Base-by-base conservation (phyloP, 2,888 invertebrate species). In the Troilus luridus region DNA sequence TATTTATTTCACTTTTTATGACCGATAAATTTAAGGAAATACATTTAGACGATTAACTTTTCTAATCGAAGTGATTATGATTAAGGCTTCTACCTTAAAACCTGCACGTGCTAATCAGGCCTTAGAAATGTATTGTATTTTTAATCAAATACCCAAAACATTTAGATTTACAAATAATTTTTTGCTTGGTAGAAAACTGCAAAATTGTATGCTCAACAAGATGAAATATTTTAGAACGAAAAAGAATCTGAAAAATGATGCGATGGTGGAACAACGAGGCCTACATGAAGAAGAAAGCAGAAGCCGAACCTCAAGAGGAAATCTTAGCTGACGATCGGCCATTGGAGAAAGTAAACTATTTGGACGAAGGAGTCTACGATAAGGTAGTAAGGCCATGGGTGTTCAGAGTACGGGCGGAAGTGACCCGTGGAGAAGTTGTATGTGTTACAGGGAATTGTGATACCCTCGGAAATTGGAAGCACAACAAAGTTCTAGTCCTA, bases 381-480 rank as follows among this genome's bases (percentile, higher is more conserved):
- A 88, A 91, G 0, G 90, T 90, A 10, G 89, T 90, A 81, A 91
- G 92, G 59, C 89, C 89, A 19, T 93, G 93, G 93, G 91, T 60
- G n/a, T 96, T 96, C 93, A 93, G 96, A 93, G 95, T 96, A 91
- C 93, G 95, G 93, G 94, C 95, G 41, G 93, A 95, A 92, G 93
- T 97, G 67, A 94, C 94, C 90, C 94, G 95, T 0, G 96, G 95
- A 91, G 97, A 97, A 94, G 95, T 94, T 91, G 95, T 97, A 54
- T 97, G 96, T 93, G 94, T 98, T 90, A 95, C 96, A 56, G 98
- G 98, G 81, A 96, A 95, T 93, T 96, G 95, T 92, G 94, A 94
- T 58, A 95, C 96, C 92, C 94, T 98, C 90, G 98, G 98, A 9
- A 95, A 95, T 93, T 98, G 97, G 97, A 95, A 96, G 92, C 95